Conservation (phyloP, 2,888 invertebrate species). For the Junonia oenone region DNA sequence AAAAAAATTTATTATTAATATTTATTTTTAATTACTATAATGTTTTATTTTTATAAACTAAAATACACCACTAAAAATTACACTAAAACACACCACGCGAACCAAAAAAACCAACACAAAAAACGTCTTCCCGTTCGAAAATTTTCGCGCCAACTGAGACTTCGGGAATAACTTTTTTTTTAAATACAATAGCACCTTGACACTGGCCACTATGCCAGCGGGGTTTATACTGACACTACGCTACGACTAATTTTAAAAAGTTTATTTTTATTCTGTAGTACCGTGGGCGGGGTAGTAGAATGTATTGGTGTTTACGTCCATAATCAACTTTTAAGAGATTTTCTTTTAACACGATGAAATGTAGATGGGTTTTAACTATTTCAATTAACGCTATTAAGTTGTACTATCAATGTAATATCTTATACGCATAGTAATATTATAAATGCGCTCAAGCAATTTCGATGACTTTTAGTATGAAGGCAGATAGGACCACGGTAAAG, state of each 20-base stretch:
- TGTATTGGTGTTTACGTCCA: conserved; percentile 31
- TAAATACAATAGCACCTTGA: conserved; percentile 24
- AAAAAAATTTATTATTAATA: too few relatives aligned
- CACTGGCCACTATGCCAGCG: conserved; percentile 31
- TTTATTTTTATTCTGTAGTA: conserved; percentile 46
- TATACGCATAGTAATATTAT: too few relatives aligned
- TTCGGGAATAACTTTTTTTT: conserved; percentile 18
- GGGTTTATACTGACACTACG: conserved; percentile 38
- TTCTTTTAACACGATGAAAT: conserved; percentile 9
- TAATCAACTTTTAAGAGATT: conserved; percentile 20
- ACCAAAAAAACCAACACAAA: background rate
- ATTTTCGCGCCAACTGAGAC: conserved; percentile 27
- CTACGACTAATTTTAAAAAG: conserved; percentile 45
- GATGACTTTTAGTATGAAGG: too few relatives aligned
- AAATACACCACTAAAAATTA: background rate
- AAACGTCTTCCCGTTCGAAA: conserved; percentile 6
- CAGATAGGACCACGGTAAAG: too few relatives aligned
- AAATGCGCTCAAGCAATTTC: too few relatives aligned
- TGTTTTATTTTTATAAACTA: too few relatives aligned
- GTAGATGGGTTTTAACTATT: conserved; percentile 1
- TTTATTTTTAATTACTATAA: too few relatives aligned
- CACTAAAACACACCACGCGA: background rate
- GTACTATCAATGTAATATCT: too few relatives aligned
- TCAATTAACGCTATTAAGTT: background rate
- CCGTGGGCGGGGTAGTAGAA: conserved; percentile 43